Evolutionary conservation across 2,113 vertebrate genomes (phyloP).

Genomic region (Corythornis cristatus): DNA sequence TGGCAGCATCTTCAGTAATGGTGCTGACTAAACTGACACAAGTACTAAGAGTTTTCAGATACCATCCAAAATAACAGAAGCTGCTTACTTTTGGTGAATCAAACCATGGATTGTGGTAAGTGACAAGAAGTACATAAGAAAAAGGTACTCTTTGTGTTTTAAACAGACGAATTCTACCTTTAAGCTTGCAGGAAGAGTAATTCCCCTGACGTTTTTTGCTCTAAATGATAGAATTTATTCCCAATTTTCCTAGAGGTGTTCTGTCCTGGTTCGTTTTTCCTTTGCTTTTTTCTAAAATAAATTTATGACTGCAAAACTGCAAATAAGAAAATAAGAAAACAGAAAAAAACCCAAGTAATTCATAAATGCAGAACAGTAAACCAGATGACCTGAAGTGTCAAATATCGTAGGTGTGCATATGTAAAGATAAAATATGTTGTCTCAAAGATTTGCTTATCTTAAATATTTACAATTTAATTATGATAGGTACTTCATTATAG

Average conservation of each 20-base stretch:
- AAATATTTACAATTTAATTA: background rate
- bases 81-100: background rate
- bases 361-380: background rate
- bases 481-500: background rate
- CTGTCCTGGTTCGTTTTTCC: background rate
- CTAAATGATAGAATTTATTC: background rate
- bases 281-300: background rate
- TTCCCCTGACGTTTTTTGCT: background rate
- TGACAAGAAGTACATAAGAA: background rate
- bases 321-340: background rate
- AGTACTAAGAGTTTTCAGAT: background rate
- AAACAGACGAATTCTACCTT: background rate
- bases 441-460: conserved; percentile 7
- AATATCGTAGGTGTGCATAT: background rate
- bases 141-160: background rate
- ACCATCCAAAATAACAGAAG: background rate
- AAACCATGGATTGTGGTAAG: background rate
- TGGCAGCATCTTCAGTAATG: background rate
- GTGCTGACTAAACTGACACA: background rate
- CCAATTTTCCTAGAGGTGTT: background rate
- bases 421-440: background rate
- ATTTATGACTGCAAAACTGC: background rate
- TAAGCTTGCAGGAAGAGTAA: background rate
- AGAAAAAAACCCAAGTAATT: background rate
- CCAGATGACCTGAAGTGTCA: background rate